Evolutionary conservation across 2,888 invertebrate genomes (phyloP), one percentile per base, ranked within the genome.

Genomic region (Folsomia candida): DNA sequence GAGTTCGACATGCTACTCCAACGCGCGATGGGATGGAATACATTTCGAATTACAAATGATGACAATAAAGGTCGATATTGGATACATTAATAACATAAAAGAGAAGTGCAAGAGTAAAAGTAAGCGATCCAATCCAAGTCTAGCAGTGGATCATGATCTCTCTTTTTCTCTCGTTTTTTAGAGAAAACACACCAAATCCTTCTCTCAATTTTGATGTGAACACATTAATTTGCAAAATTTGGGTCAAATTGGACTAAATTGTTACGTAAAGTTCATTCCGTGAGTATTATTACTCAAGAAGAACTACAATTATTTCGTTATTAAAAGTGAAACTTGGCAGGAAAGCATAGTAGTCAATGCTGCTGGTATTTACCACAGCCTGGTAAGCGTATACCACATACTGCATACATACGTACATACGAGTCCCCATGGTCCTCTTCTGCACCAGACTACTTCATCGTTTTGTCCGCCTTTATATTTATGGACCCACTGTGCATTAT

Each of bases 401-500:
- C n/a, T n/a, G n/a, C n/a, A n/a, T n/a, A n/a, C n/a, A n/a, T n/a
- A n/a, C n/a, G n/a, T n/a, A n/a, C n/a, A n/a, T n/a, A n/a, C n/a
- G n/a, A n/a, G n/a, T n/a, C n/a, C n/a, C n/a, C n/a, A n/a, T n/a
- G n/a, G n/a, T n/a, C n/a, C n/a, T n/a, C n/a, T n/a, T n/a, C n/a
- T n/a, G n/a, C n/a, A n/a, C n/a, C n/a, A n/a, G n/a, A n/a, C n/a
- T n/a, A n/a, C n/a, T n/a, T n/a, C n/a, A n/a, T n/a, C n/a, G n/a
- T n/a, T n/a, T n/a, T n/a, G n/a, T n/a, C n/a, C n/a, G 64, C 70
- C 70, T 67, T 76, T 76, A 74, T 76, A 76, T 76, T 76, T 76
- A 76, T 76, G 76, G 76, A 76, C 76, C 73, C 76, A 72, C 65
- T 74, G 74, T 72, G 74, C 72, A 76, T 74, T 76, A 76, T 76